phyloP scores from a whole-genome alignment of 2,797 vertebrate genomes.

The Otolemur crassicaudatus region DNA sequence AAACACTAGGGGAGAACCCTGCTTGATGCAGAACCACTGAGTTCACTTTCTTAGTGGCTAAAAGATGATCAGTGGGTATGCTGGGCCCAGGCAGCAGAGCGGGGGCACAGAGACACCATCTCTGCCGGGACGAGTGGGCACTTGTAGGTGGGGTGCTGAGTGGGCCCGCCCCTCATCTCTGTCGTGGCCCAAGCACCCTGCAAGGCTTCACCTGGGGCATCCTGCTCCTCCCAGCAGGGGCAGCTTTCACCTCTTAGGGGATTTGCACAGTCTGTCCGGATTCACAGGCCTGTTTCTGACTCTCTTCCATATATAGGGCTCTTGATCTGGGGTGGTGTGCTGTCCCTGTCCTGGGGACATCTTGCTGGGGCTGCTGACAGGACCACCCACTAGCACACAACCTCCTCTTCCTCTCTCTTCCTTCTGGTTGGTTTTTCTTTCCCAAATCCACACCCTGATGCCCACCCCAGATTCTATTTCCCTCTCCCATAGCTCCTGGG shows the following conservation, averaged over 20 bases:
- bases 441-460: background rate
- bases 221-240: background rate
- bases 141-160: background rate
- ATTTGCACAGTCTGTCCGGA: background rate
- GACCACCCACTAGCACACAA: rapidly evolving
- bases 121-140: rapidly evolving
- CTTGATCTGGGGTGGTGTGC: background rate
- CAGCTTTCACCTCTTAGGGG: background rate
- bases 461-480: background rate
- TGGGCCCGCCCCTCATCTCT: background rate
- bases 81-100: rapidly evolving
- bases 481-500: rapidly evolving
- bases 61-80: rapidly evolving
- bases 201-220: background rate
- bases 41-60: background rate
- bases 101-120: rapidly evolving
- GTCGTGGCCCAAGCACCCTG: rapidly evolving
- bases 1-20: background rate
- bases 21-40: rapidly evolving
- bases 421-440: background rate
- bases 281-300: background rate
- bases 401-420: background rate
- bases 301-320: background rate
- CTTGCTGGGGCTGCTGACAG: background rate
- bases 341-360: background rate